Evolutionary conservation across 2,797 vertebrate species (phyloP).

Genomic region (Microchirus variegatus): DNA sequence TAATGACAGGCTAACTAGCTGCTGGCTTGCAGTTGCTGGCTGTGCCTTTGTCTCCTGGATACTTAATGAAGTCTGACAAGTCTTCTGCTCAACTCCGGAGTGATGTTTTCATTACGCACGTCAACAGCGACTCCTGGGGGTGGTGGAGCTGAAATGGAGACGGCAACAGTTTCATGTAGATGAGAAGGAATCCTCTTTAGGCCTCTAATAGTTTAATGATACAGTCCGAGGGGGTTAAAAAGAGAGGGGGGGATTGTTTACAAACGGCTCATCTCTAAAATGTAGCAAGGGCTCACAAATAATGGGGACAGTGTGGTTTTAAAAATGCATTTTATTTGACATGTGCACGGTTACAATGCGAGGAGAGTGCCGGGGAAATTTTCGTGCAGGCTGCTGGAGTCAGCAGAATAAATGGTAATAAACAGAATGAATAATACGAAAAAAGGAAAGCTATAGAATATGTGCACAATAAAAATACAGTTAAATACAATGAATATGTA

Average conservation of each 20-base stretch:
- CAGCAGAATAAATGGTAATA: too few species aligned
- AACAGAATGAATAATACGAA: too few species aligned
- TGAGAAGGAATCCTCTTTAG: not conserved
- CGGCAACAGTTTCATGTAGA: not conserved
- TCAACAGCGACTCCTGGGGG: constrained; percentile 60
- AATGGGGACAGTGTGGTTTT: not conserved
- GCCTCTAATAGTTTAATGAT: not conserved
- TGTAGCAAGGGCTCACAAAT: not conserved
- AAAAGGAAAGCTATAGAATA: too few species aligned
- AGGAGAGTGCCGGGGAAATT: too few species aligned
- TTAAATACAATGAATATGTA: too few species aligned
- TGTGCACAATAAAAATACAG: too few species aligned
- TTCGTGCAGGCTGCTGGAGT: too few species aligned
- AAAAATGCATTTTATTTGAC: not conserved
- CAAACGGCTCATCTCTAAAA: not conserved
- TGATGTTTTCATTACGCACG: constrained; percentile 35
- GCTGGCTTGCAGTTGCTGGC: constrained; percentile 48
- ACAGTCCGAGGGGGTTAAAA: not conserved
- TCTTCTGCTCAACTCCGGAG: constrained; percentile 61
- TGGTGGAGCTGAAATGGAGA: not conserved
- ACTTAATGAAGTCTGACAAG: constrained; percentile 80
- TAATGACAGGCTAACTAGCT: constrained; percentile 68
- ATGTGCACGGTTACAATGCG: too few species aligned
- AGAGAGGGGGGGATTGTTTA: not conserved
- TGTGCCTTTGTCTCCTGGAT: constrained; percentile 60